Percentiles rank a stretch among this genome's conserved stretches.
Evolutionary conservation across 2,113 vertebrate species (phyloP).

Genomic region (Hippolais icterina): DNA sequence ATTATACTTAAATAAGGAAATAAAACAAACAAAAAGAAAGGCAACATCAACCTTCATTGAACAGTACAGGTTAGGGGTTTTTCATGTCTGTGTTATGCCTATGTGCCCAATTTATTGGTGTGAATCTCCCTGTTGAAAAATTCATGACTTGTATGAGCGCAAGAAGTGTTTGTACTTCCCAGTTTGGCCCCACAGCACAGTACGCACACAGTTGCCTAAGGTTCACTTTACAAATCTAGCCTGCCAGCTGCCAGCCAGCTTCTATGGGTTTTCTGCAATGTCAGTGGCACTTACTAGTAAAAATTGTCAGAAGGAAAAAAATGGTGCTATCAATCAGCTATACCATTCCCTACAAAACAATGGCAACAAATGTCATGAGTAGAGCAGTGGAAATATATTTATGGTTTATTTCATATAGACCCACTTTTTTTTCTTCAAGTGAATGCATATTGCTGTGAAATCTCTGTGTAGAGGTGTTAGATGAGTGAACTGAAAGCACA

Average conservation of each 20-base stretch:
- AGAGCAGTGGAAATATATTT: slow-evolving; percentile 51
- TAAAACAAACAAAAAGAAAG: background rate
- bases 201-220: background rate
- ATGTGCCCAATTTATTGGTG: background rate
- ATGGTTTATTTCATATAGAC: slow-evolving; percentile 60
- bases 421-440: slow-evolving; percentile 55
- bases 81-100: background rate
- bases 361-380: slow-evolving; percentile 6
- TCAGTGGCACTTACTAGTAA: background rate
- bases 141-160: background rate
- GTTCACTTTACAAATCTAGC: background rate
- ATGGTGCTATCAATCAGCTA: background rate
- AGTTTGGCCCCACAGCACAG: background rate
- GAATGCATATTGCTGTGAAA: slow-evolving; percentile 63
- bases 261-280: background rate
- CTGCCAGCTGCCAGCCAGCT: background rate
- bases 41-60: background rate
- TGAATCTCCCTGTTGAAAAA: background rate
- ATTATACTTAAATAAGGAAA: slow-evolving; percentile 2
- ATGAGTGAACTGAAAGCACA: slow-evolving; percentile 72
- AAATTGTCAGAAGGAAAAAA: background rate
- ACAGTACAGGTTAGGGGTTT: background rate
- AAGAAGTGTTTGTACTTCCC: background rate
- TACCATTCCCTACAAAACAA: slow-evolving; percentile 47
- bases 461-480: slow-evolving; percentile 72